Conservation (phyloP, 1,140 invertebrate species). For the Dendrolimus kikuchii region DNA sequence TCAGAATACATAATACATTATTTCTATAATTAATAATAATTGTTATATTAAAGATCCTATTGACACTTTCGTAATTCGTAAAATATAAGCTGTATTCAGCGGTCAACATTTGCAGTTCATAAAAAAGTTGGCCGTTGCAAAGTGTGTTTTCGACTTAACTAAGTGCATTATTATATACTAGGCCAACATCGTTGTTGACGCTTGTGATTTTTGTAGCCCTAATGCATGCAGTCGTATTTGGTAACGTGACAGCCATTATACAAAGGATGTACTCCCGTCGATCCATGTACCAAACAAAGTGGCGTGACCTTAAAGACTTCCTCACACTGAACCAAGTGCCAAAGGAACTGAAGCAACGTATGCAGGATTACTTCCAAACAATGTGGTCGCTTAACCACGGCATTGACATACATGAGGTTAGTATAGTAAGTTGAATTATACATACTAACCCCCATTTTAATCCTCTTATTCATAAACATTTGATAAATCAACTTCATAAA, state of each 20-base stretch:
- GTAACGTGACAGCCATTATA: constrained; percentile 99
- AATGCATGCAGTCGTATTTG: constrained; percentile 99
- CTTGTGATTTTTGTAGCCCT: constrained; percentile 77
- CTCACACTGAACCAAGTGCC: constrained; percentile 96
- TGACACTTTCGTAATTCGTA: too few relatives aligned
- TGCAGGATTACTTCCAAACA: constrained; percentile 99
- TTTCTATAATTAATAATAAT: too few relatives aligned
- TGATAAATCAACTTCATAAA: too few relatives aligned
- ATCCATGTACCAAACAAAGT: constrained; percentile 97
- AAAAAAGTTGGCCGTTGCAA: too few relatives aligned
- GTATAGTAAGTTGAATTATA: constrained; percentile 4
- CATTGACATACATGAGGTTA: constrained; percentile 96
- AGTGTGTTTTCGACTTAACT: too few relatives aligned
- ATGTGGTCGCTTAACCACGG: constrained; percentile 99
- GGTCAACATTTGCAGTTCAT: too few relatives aligned
- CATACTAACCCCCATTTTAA: not conserved
- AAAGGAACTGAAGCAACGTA: constrained; percentile 94
- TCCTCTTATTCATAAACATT: not conserved
- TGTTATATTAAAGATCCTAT: too few relatives aligned
- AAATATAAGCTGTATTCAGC: too few relatives aligned
- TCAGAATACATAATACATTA: too few relatives aligned
- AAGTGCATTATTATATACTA: too few relatives aligned
- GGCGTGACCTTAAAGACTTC: constrained; percentile 97
- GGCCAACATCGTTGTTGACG: too few relatives aligned
- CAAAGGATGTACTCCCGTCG: constrained; percentile 98